phyloP scores from a whole-genome alignment of 2,888 invertebrate genomes.

The Campoplex capitator region DNA sequence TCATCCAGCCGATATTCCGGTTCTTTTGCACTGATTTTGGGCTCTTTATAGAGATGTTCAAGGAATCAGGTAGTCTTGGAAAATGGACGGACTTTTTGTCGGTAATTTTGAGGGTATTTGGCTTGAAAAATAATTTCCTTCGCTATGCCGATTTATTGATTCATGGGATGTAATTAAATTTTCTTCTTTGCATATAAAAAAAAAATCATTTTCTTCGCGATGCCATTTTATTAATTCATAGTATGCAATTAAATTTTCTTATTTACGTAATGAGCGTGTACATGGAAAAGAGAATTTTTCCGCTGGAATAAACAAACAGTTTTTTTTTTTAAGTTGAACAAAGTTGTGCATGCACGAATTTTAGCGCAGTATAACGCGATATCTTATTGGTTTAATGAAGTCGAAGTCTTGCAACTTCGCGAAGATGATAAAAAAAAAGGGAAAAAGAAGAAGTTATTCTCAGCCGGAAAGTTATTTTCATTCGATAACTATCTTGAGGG shows the following conservation, averaged over 20 bases:
- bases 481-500: conserved; percentile 17
- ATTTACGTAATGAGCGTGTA: background rate
- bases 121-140: too few species aligned
- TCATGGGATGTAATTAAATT: too few species aligned
- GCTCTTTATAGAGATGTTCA: background rate
- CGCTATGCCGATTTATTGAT: too few species aligned
- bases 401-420: background rate
- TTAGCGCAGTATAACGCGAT: background rate
- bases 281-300: background rate
- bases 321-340: background rate
- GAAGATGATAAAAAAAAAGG: background rate
- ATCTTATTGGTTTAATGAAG: conserved; percentile 10
- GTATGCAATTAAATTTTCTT: background rate
- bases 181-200: too few species aligned
- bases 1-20: background rate
- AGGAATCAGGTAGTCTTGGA: too few species aligned
- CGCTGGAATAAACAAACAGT: background rate
- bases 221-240: background rate
- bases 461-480: conserved; percentile 6
- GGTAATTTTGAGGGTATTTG: too few species aligned
- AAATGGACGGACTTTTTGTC: background rate
- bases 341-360: background rate
- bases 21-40: background rate
- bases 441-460: background rate
- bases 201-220: too few species aligned